Percentiles rank a stretch among this genome's conserved stretches.
phyloP scores from a whole-genome alignment of 2,113 vertebrate genomes.

The Scomber japonicus region DNA sequence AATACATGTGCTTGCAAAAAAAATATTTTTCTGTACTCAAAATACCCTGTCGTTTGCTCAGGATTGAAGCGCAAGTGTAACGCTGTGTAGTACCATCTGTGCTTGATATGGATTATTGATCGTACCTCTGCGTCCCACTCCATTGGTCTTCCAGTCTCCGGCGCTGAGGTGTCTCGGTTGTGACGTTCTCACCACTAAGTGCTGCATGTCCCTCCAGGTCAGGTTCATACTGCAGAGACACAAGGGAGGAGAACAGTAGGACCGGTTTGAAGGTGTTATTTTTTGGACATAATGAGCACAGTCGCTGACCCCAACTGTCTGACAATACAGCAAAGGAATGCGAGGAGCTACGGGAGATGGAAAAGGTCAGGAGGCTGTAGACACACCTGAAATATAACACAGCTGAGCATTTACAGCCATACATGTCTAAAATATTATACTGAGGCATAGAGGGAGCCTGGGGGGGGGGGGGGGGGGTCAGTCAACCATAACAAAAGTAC shows the following conservation, averaged over 20 bases:
- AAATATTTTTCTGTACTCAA: neutral
- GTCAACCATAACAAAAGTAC: slow-evolving; percentile 48
- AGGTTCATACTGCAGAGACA: slow-evolving; percentile 89
- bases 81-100: neutral
- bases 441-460: slow-evolving; percentile 17
- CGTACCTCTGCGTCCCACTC: slow-evolving; percentile 94
- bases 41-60: neutral
- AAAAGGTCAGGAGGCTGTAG: slow-evolving; percentile 55
- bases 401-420: neutral
- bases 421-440: slow-evolving; percentile 43
- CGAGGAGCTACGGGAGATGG: slow-evolving; percentile 40
- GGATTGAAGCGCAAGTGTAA: slow-evolving; percentile 5
- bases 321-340: slow-evolving; percentile 45
- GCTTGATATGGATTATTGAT: slow-evolving; percentile 3
- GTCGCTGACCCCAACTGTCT: slow-evolving; percentile 39
- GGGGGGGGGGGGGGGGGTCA: slow-evolving; percentile 30
- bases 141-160: slow-evolving; percentile 95
- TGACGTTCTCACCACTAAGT: slow-evolving; percentile 94
- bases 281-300: slow-evolving; percentile 39
- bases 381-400: slow-evolving; percentile 50
- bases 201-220: slow-evolving; percentile 99
- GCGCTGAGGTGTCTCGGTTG: slow-evolving; percentile 91
- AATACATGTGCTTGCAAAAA: neutral
- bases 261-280: slow-evolving; percentile 21
- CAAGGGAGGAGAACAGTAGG: slow-evolving; percentile 23